Conservation (phyloP, 2,113 vertebrate species). For the Perca schrenkii region DNA sequence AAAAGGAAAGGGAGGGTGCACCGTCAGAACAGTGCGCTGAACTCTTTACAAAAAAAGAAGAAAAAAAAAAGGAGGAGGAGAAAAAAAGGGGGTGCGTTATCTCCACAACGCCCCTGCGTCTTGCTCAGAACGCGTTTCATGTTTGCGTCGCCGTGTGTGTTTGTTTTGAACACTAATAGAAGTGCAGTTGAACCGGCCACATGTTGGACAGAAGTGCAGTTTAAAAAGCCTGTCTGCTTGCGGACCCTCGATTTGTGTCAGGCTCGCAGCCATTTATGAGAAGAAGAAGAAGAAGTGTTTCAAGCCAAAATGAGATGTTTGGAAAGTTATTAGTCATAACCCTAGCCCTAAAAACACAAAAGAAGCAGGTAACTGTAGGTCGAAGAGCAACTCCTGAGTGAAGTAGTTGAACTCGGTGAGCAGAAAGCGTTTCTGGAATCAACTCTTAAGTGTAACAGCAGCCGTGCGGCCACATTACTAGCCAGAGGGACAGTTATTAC, state of each 20-base stretch:
- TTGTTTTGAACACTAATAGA: conserved; percentile 46
- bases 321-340: background rate
- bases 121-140: conserved; percentile 37
- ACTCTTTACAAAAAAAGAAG: conserved; percentile 39
- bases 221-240: conserved; percentile 81
- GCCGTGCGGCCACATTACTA: conserved; percentile 48
- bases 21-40: conserved; percentile 27
- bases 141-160: conserved; percentile 14
- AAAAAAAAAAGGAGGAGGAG: background rate
- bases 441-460: conserved; percentile 14
- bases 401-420: background rate
- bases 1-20: conserved; percentile 59
- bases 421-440: conserved; percentile 13
- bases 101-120: background rate
- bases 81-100: conserved; percentile 34
- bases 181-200: conserved; percentile 33
- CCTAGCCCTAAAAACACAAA: too few species aligned
- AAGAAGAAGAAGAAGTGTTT: background rate
- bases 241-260: conserved; percentile 75
- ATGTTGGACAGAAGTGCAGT: conserved; percentile 57
- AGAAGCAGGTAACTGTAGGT: conserved; percentile 13
- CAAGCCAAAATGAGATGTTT: background rate
- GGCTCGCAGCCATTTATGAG: conserved; percentile 32
- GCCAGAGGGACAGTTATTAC: conserved; percentile 56
- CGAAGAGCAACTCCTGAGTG: background rate